Conservation (phyloP, 2,888 invertebrate species). For the Lordiphosa andalusiaca region DNA sequence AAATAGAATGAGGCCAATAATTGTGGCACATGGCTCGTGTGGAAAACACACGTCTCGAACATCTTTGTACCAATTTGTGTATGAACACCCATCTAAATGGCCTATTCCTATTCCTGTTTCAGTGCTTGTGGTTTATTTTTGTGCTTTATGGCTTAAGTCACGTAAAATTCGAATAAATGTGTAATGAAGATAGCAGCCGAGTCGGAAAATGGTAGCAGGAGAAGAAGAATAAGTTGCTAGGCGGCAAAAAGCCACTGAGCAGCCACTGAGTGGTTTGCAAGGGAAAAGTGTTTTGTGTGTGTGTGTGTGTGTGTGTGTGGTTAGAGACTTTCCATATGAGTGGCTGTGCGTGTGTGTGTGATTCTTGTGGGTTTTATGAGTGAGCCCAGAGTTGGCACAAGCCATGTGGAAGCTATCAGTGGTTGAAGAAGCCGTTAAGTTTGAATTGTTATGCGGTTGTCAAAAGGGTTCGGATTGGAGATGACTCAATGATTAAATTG, state of each 20-base stretch:
- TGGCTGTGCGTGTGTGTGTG: background rate
- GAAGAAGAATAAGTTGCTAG: constrained; percentile 6
- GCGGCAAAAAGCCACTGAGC: constrained; percentile 10
- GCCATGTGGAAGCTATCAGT: constrained; percentile 8
- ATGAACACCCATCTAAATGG: constrained; percentile 42
- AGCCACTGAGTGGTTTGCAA: constrained; percentile 9
- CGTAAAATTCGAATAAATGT: constrained; percentile 63
- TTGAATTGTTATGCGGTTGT: constrained; percentile 7
- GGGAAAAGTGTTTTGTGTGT: background rate
- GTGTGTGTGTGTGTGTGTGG: constrained; percentile 10
- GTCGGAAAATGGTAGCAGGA: constrained; percentile 1
- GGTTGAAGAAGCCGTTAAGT: constrained; percentile 10
- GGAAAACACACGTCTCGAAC: constrained; percentile 26
- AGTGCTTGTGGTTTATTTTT: constrained; percentile 45
- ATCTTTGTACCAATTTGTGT: constrained; percentile 45
- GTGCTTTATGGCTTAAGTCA: constrained; percentile 58
- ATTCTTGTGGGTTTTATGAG: constrained; percentile 9
- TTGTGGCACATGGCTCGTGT: constrained; percentile 40
- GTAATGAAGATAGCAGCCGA: constrained; percentile 41
- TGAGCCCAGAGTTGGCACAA: background rate
- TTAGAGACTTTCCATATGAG: constrained; percentile 7
- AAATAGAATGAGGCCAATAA: constrained; percentile 64
- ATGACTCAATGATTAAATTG: too few relatives aligned
- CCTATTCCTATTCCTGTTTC: constrained; percentile 21
- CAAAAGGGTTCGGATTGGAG: too few relatives aligned